Base-by-base conservation (phyloP, 1,140 invertebrate genomes). In the Cydia splendana region DNA sequence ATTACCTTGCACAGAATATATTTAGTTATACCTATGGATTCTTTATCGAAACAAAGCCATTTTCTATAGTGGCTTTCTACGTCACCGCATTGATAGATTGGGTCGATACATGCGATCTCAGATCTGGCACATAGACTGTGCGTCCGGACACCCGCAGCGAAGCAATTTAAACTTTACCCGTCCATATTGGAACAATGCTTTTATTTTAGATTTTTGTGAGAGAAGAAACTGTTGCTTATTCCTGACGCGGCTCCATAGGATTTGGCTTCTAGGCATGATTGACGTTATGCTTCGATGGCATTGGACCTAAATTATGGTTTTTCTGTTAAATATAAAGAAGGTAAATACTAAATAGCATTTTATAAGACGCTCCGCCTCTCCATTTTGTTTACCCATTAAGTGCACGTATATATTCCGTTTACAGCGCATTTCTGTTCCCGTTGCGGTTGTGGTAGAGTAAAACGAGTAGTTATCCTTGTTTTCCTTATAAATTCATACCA, bases 21-120 rank as follows among this genome's bases (percentile, higher is more conserved):
- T 53, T 53, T 15, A 53, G 51, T 2, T 53, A 12, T 57, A 24
- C 24, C 24, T 24, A 62, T 62, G 53, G 53, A 62, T 62, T 6
- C 4, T 62, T 62, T 18, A 6, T 13, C n/a, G 51, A 53, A 57
- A 20, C 53, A n/a, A 53, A 53, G 51, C 51, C 18, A 62, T 18
- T 24, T 62, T 53, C 51, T 18, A 53, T 53, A 53, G 51, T 53
- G 51, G 20, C 57, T 24, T 62, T 62, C 57, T 62, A 62, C 57
- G 57, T 62, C 57, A 62, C 57, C 9, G 57, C 20, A 24, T 62
- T 24, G 57, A 62, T 62, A 62, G 9, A 62, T 24, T 62, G 57
- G n/a, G 20, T 1, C 18, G 18, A 62, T 62, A 62, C 57, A 62
- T n/a, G 57, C 57, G 9, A 62, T 24, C 57, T 62, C 9, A 24